These are phyloP conservation scores for Rhynchophorus ferrugineus DNA, from an alignment of 1,140 invertebrate species.

Conservation along the genomic window DNA sequence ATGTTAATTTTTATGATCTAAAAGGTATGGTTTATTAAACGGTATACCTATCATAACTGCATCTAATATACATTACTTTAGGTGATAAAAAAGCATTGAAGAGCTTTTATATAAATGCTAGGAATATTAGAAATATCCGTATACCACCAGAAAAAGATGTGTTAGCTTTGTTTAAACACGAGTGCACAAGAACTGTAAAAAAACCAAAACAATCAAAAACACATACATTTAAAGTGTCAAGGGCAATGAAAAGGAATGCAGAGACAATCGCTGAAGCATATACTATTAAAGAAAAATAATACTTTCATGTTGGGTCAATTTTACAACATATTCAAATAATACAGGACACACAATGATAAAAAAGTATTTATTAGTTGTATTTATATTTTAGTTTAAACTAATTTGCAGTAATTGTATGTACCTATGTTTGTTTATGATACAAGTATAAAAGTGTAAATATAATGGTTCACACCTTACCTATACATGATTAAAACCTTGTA, in stretches of 20 bases:
- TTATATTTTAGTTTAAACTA: no score
- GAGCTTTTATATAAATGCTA: slow-evolving; percentile 28
- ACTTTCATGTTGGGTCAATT: neutral
- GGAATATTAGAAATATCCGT: slow-evolving; percentile 33
- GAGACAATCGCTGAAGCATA: slow-evolving; percentile 14
- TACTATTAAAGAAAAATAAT: neutral
- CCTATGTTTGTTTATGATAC: no score
- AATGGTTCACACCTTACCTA: no score
- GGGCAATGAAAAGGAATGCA: slow-evolving; percentile 6
- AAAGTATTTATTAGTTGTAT: no score
- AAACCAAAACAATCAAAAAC: slow-evolving; percentile 26
- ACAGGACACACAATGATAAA: no score
- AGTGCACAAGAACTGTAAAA: slow-evolving; percentile 18
- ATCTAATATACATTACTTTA: slow-evolving; percentile 16
- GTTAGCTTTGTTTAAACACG: slow-evolving; percentile 22
- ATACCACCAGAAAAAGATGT: slow-evolving; percentile 29
- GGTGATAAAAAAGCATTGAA: slow-evolving; percentile 27
- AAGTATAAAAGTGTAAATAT: no score
- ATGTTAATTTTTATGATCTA: slow-evolving; percentile 31
- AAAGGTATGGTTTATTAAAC: slow-evolving; percentile 23
- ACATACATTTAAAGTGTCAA: slow-evolving; percentile 16
- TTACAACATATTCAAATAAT: no score
- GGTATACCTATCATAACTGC: neutral
- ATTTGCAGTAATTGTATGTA: no score
- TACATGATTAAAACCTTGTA: no score